Conservation (phyloP, 2,113 vertebrate species). For the Microcebus jonahi region DNA sequence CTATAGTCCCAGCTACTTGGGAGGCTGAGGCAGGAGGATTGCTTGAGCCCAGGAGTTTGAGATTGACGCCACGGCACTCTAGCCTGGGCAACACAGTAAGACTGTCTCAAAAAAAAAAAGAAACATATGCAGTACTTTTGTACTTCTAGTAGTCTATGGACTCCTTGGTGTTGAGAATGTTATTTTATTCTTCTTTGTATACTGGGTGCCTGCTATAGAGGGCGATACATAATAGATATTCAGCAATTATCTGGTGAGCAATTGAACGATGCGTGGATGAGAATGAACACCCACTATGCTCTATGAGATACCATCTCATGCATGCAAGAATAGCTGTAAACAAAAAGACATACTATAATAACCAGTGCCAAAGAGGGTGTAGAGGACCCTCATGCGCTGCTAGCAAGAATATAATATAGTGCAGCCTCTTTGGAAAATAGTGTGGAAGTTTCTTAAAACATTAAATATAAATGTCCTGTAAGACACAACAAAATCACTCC, state of each 20-base stretch:
- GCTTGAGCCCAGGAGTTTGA: too few relatives aligned
- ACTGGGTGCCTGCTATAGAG: not conserved
- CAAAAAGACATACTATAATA: not conserved
- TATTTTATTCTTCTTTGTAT: not conserved
- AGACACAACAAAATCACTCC: not conserved
- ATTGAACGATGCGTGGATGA: not conserved
- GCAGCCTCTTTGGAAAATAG: constrained; percentile 5
- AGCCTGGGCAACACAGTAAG: too few relatives aligned
- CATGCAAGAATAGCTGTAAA: not conserved
- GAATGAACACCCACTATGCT: not conserved
- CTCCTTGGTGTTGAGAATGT: not conserved
- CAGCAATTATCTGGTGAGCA: not conserved
- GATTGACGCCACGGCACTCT: too few relatives aligned
- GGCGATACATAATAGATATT: not conserved
- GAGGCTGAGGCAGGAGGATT: too few relatives aligned
- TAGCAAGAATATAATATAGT: constrained; percentile 4
- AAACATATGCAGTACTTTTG: not conserved
- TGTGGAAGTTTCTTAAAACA: not conserved
- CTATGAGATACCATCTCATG: not conserved
- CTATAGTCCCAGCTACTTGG: too few relatives aligned
- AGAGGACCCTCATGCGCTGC: not conserved
- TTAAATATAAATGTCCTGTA: constrained; percentile 8
- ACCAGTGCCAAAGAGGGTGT: not conserved
- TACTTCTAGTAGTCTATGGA: not conserved
- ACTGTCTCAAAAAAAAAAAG: too few relatives aligned